Base-by-base conservation (phyloP, 2,113 vertebrate species). In the Chroicocephalus ridibundus region DNA sequence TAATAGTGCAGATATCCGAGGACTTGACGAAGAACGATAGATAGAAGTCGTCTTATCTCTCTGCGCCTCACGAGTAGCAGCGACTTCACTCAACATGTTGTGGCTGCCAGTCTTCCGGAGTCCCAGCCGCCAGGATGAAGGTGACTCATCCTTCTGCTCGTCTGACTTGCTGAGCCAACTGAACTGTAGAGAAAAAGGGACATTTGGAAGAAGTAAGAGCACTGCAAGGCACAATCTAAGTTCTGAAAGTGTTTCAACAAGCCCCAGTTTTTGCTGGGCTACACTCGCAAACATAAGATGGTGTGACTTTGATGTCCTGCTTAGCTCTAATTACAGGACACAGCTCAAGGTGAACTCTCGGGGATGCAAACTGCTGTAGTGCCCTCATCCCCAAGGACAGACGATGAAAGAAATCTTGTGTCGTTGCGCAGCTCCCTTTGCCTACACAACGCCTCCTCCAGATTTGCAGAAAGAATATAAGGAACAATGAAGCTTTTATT, bases 71-170 rank as follows among this genome's bases (percentile, higher is more conserved):
- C 90, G 96, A 42, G 98, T 85, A 76, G 82, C 96, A 47, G 96
- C 54, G 0, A 90, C 97, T 19, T 98, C 98, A 27, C 96, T 98
- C 51, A 98, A 31, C 64, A 47, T 95, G 82, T 96, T 98, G 90
- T 98, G 98, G 82, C 98, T 98, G 89, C 98, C 98, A 3, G 98
- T 98, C 92, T 98, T 98, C 29, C 98, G 94, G 6, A 98, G 97
- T 5, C 98, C 98, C 88, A 98, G 85, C 44, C 98, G 96, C 98
- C 98, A 98, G 0, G 98, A 98, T 0, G 98, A 97, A 8, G 98
- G 98, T 2, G 98, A 98, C 88, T 98, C 98, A 10, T 98, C 98
- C 90, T 97, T 98, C 93, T 98, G 96, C 80, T 98, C 98, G 0
- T 98, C 98, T 2, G 94, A 51, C 96, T 96, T 98, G 94, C 92